A percentile compares a stretch with the other conserved stretches of the same genome.
These are phyloP conservation scores for Clinocottus analis DNA, from an alignment of 2,113 vertebrate species.

Conservation along the genomic window DNA sequence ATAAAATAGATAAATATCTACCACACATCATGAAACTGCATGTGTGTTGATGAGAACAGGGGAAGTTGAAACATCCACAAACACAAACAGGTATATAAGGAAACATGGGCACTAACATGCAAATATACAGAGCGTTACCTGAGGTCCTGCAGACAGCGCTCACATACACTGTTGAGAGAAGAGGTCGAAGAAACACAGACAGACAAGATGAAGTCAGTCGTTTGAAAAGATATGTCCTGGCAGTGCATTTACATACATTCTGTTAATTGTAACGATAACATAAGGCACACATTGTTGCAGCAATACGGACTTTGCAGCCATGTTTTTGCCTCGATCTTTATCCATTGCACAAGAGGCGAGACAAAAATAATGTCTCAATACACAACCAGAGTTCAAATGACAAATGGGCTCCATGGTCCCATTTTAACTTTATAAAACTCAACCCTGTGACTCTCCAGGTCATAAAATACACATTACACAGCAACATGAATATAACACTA, in stretches of 20 bases:
- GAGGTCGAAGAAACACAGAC: not conserved
- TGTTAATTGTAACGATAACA: not conserved
- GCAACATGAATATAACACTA: not conserved
- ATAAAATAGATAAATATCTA: not conserved
- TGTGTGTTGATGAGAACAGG: not conserved
- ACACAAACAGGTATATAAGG: not conserved
- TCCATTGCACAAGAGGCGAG: not conserved
- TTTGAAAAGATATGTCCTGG: not conserved
- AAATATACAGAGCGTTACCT: too few relatives aligned
- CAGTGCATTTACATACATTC: not conserved
- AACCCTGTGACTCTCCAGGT: not conserved
- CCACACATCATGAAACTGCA: not conserved
- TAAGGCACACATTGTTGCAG: not conserved
- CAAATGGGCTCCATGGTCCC: not conserved
- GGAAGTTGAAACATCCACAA: not conserved
- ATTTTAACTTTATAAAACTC: too few relatives aligned
- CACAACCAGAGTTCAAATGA: not conserved
- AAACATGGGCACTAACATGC: too few relatives aligned
- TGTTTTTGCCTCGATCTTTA: not conserved
- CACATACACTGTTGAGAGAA: constrained; percentile 65
- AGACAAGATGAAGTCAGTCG: not conserved
- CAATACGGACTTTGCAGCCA: not conserved
- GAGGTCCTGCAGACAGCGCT: constrained; percentile 68
- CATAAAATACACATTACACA: not conserved
- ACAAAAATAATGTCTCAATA: not conserved